Base-by-base conservation (phyloP, 2,113 vertebrate genomes). In the Stigmatopora nigra region DNA sequence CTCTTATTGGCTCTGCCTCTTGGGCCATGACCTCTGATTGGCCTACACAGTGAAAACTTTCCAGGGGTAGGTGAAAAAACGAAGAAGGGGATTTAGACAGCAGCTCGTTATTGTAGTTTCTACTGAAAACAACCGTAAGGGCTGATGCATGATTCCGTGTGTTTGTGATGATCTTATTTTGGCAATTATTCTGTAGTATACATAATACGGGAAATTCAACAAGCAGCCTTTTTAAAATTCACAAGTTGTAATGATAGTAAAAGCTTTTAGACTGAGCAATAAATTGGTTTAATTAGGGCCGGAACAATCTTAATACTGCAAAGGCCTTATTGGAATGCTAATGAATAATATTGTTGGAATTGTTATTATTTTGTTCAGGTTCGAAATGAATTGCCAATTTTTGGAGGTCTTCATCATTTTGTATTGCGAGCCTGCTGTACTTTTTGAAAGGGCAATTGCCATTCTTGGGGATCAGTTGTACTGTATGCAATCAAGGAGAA, bases 71-170 rank as follows among this genome's bases (percentile, higher is more conserved):
- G 75, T 84, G 67, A 77, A 62, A 76, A 66, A 55, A 52, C 22
- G 69, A 73, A 70, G 68, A 73, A 69, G 69, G 56, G 20, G 14
- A 44, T 67, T 51, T 10, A 73, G 76, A 77, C 66, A 66, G 64
- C 77, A 80, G 80, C 77, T 77, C 83, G 80, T 72, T 83, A 81
- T 82, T 86, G 78, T 77, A 80, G 64, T 81, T 55, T 67, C 78
- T 77, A 77, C 65, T 78, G 79, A 86, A 77, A 66, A 70, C 73
- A 57, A 78, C 66, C 86, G 83, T 82, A 81, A 70, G 82, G 79
- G 59, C 65, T 65, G 71, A 64, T 71, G 72, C 69, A 78, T 77
- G 76, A 72, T 72, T 80, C 45, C 71, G 65, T 78, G 70, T 75
- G 71, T 77, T 77, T 70, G 71, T 74, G 69, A 31, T 31, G 25